These are phyloP conservation scores for Aleiodes leptofemur DNA, from an alignment of 2,888 invertebrate genomes.

Conservation along the genomic window DNA sequence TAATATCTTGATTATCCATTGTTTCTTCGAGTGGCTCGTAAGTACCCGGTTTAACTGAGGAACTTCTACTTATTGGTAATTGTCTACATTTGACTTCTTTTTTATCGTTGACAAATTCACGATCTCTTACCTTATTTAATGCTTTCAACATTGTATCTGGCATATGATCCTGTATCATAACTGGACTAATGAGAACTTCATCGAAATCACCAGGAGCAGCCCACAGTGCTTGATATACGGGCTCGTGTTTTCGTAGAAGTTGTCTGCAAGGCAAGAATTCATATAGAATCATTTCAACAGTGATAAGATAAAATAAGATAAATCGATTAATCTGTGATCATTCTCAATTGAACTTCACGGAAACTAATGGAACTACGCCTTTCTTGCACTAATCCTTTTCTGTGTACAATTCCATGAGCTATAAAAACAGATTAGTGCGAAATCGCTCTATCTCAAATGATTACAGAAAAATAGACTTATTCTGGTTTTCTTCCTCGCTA, in stretches of 20 bases:
- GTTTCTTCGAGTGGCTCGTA: slow-evolving; percentile 70
- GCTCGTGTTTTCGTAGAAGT: slow-evolving; percentile 83
- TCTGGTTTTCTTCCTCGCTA: too few relatives aligned
- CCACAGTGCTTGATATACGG: slow-evolving; percentile 92
- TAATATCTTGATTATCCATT: slow-evolving; percentile 27
- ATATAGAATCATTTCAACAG: slow-evolving; percentile 9
- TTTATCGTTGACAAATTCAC: slow-evolving; percentile 49
- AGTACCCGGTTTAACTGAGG: slow-evolving; percentile 65
- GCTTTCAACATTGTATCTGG: slow-evolving; percentile 90
- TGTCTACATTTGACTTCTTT: slow-evolving; percentile 56
- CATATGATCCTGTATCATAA: slow-evolving; percentile 95
- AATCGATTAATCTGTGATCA: too few relatives aligned
- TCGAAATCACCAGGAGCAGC: slow-evolving; percentile 90
- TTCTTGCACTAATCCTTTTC: too few relatives aligned
- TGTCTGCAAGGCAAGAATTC: slow-evolving; percentile 76
- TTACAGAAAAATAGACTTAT: too few relatives aligned
- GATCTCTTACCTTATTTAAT: slow-evolving; percentile 85
- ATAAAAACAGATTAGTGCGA: too few relatives aligned
- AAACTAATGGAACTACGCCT: too few relatives aligned
- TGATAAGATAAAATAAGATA: too few relatives aligned
- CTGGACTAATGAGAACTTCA: slow-evolving; percentile 91
- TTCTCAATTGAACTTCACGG: too few relatives aligned
- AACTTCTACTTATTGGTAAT: slow-evolving; percentile 61
- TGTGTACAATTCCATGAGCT: too few relatives aligned
- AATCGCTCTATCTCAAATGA: too few relatives aligned